Percentiles rank a stretch among this genome's conserved stretches.
Evolutionary conservation across 2,888 invertebrate genomes (phyloP).

Genomic region (Machimus rusticus): DNA sequence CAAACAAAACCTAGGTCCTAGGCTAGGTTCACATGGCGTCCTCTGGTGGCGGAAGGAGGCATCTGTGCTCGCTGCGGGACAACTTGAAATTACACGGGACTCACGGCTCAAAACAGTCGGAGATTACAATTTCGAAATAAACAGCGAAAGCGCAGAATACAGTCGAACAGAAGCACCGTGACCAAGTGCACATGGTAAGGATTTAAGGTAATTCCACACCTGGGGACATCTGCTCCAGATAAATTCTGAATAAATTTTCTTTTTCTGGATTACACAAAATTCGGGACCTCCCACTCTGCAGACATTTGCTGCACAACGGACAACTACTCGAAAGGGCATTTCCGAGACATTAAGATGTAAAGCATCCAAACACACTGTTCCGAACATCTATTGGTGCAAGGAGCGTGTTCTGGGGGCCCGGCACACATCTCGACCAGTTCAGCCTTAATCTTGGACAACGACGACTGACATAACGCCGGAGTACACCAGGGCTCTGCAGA

Average conservation of each 20-base stretch:
- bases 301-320: slow-evolving; percentile 69
- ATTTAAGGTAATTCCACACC: slow-evolving; percentile 64
- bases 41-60: slow-evolving; percentile 75
- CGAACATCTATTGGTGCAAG: slow-evolving; percentile 75
- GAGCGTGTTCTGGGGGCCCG: slow-evolving; percentile 63
- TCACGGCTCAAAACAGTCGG: slow-evolving; percentile 72
- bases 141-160: slow-evolving; percentile 75
- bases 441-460: slow-evolving; percentile 64
- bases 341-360: slow-evolving; percentile 74
- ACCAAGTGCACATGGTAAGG: slow-evolving; percentile 78
- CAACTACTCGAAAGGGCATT: slow-evolving; percentile 73
- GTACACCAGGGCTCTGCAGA: slow-evolving; percentile 66
- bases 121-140: slow-evolving; percentile 75
- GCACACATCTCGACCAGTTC: slow-evolving; percentile 64
- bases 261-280: slow-evolving; percentile 1
- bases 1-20: slow-evolving; percentile 79
- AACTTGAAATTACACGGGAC: slow-evolving; percentile 75
- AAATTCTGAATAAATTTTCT: not conserved
- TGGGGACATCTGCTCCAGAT: not conserved
- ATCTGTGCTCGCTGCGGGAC: slow-evolving; percentile 74
- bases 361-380: slow-evolving; percentile 76
- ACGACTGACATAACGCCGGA: slow-evolving; percentile 66
- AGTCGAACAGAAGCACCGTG: slow-evolving; percentile 73
- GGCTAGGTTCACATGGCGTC: slow-evolving; percentile 72
- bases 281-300: slow-evolving; percentile 73